phyloP scores from a whole-genome alignment of 2,113 vertebrate genomes.

The Rhynchomys soricoides region DNA sequence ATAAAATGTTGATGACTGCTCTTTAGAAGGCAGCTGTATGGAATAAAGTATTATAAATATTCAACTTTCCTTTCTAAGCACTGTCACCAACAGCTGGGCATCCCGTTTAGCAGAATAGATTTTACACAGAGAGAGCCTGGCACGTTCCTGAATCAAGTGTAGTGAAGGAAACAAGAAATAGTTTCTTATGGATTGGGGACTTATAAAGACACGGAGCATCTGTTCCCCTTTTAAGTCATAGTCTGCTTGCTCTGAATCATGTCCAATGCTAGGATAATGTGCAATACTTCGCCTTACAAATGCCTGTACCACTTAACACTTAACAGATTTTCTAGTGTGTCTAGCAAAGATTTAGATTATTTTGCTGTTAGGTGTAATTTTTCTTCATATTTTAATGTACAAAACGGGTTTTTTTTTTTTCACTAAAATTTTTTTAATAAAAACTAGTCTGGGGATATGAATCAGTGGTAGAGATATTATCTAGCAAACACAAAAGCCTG shows the following conservation, averaged over 20 bases:
- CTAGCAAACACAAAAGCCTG: background rate
- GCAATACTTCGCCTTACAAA: conserved; percentile 83
- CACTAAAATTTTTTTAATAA: conserved; percentile 8
- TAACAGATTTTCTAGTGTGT: conserved; percentile 69
- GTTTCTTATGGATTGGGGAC: conserved; percentile 88
- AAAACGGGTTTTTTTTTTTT: conserved; percentile 46
- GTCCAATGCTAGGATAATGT: conserved; percentile 84
- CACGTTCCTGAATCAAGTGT: conserved; percentile 87
- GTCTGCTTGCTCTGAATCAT: conserved; percentile 87
- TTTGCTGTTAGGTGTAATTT: conserved; percentile 59
- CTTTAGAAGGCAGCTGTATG: conserved; percentile 91
- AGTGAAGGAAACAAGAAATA: conserved; percentile 85
- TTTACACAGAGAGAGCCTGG: conserved; percentile 86
- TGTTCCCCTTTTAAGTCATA: conserved; percentile 86
- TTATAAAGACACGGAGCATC: conserved; percentile 88
- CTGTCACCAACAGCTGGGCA: conserved; percentile 92
- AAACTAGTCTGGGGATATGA: background rate
- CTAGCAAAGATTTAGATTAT: conserved; percentile 70
- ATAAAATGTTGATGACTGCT: conserved; percentile 92
- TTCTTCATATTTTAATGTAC: conserved; percentile 57
- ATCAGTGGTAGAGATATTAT: background rate
- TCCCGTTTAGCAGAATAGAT: conserved; percentile 88
- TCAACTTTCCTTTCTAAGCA: conserved; percentile 86
- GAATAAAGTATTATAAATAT: conserved; percentile 92
- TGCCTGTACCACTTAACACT: conserved; percentile 69